Conservation (phyloP, 2,888 invertebrate genomes). For the Dorcus hopei region DNA sequence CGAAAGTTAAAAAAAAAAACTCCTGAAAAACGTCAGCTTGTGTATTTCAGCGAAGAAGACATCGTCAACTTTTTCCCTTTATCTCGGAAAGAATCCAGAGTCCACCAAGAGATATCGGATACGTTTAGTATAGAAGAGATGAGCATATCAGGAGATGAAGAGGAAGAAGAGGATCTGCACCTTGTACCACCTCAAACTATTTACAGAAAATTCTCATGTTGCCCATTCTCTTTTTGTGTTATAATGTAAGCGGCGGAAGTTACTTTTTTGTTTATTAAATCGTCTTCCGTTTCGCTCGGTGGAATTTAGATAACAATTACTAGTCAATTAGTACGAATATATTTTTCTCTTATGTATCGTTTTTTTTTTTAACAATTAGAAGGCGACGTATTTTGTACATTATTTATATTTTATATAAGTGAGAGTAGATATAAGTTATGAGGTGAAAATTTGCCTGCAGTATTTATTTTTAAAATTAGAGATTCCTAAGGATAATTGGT, state of each 20-base stretch:
- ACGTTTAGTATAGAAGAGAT: constrained; percentile 62
- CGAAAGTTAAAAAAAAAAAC: not conserved
- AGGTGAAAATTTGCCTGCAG: too few species aligned
- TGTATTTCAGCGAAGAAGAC: constrained; percentile 50
- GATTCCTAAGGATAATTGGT: too few species aligned
- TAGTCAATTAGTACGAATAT: too few species aligned
- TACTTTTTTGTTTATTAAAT: not conserved
- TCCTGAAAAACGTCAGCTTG: not conserved
- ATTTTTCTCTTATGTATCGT: too few species aligned
- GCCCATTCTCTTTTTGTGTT: constrained; percentile 41
- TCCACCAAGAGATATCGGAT: constrained; percentile 57
- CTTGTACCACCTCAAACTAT: constrained; percentile 48
- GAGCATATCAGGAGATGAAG: constrained; percentile 55
- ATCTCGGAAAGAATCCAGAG: constrained; percentile 44
- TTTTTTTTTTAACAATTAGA: too few species aligned
- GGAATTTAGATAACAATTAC: too few species aligned
- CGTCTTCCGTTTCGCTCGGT: too few species aligned
- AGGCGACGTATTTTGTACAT: too few species aligned
- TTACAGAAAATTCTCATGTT: constrained; percentile 47
- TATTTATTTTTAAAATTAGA: too few species aligned
- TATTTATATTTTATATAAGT: too few species aligned
- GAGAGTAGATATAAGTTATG: too few species aligned
- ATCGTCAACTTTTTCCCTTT: constrained; percentile 55
- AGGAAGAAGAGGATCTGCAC: constrained; percentile 50
- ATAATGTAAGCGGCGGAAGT: constrained; percentile 23